Percentiles rank a stretch among this genome's conserved stretches.
Evolutionary conservation across 2,888 invertebrate genomes (phyloP).

Genomic region (Ophion slaviceki): DNA sequence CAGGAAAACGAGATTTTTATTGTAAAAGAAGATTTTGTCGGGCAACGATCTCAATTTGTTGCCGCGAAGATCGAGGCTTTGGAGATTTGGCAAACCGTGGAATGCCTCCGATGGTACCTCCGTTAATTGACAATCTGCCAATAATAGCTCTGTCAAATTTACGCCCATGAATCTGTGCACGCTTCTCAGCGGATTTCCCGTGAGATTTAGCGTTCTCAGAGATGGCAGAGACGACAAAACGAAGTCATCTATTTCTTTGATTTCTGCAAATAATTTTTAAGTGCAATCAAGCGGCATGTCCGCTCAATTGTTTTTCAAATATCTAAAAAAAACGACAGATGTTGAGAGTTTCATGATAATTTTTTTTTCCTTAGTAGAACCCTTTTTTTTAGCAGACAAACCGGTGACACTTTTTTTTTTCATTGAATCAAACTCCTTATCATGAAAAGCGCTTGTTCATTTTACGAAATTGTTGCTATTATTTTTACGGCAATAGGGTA

Average conservation of each 20-base stretch:
- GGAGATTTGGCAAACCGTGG: conserved; percentile 65
- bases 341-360: too few relatives aligned
- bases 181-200: conserved; percentile 84
- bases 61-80: conserved; percentile 85
- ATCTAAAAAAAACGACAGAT: too few relatives aligned
- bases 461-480: not conserved
- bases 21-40: conserved; percentile 85
- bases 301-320: too few relatives aligned
- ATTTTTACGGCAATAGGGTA: not conserved
- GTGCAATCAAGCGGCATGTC: not conserved
- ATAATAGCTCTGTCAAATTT: conserved; percentile 59
- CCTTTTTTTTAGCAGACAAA: too few relatives aligned
- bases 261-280: conserved; percentile 25
- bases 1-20: conserved; percentile 80
- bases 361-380: too few relatives aligned
- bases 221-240: conserved; percentile 86
- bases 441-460: not conserved
- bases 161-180: conserved; percentile 53
- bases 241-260: conserved; percentile 87
- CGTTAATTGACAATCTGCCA: conserved; percentile 62
- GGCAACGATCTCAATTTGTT: conserved; percentile 86
- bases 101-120: conserved; percentile 58
- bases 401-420: too few relatives aligned
- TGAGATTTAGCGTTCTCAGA: conserved; percentile 88
- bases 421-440: too few relatives aligned